Percentiles rank a stretch among this genome's conserved stretches.
phyloP scores from a whole-genome alignment of 1,140 invertebrate genomes.

The Drosophila rufa region DNA sequence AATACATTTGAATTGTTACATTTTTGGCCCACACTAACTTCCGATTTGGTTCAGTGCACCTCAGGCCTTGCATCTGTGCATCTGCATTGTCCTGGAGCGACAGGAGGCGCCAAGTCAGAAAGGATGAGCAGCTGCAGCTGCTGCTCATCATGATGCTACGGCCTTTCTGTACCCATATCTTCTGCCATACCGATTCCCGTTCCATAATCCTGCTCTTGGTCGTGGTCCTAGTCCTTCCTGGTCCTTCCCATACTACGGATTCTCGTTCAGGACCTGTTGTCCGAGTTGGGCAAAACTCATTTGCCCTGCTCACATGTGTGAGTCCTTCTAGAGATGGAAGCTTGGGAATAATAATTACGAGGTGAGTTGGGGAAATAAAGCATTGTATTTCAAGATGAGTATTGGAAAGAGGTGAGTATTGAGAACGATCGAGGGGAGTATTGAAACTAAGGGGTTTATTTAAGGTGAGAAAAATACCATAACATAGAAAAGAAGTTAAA shows the following conservation, averaged over 20 bases:
- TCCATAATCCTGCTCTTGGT: slow-evolving; percentile 1
- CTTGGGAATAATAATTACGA: neutral
- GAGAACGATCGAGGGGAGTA: neutral
- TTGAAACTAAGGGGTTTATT: neutral
- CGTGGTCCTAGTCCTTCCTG: neutral
- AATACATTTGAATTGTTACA: too few relatives aligned
- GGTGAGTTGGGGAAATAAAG: neutral
- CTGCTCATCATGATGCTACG: slow-evolving; percentile 42
- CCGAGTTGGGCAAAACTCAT: slow-evolving; percentile 52
- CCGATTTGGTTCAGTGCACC: neutral
- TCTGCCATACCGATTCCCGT: neutral
- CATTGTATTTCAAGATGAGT: too few relatives aligned
- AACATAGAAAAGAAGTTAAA: too few relatives aligned
- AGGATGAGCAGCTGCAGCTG: slow-evolving; percentile 24
- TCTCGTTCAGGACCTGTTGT: slow-evolving; percentile 41
- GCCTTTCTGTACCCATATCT: neutral
- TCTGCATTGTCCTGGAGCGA: slow-evolving; percentile 63
- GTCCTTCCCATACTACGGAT: neutral
- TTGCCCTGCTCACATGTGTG: slow-evolving; percentile 33
- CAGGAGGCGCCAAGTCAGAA: slow-evolving; percentile 27
- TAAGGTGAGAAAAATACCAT: too few relatives aligned
- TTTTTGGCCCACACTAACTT: neutral
- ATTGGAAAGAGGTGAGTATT: neutral
- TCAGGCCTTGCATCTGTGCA: slow-evolving; percentile 25
- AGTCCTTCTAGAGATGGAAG: slow-evolving; percentile 40